Evolutionary conservation across 2,888 invertebrate genomes (phyloP), one percentile per base, ranked within the genome.

Genomic region (Teinopalpus imperialis): DNA sequence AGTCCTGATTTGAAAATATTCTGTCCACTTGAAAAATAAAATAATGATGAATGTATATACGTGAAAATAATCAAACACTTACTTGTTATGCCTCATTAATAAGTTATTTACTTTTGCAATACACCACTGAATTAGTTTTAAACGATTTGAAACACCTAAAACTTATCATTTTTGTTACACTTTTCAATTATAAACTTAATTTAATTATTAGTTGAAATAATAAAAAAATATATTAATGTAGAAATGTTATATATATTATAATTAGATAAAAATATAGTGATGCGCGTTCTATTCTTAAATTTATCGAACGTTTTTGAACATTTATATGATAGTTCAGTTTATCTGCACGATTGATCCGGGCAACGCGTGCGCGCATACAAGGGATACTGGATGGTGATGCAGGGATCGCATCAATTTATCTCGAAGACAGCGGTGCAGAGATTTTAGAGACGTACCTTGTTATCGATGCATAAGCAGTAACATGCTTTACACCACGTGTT

Each of bases 401-500:
- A 57, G 63, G 66, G 57, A 61, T 61, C 63, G 62, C 63, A 66
- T 65, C 63, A 62, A 69, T 70, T 70, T 74, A 76, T 73, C 70
- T 67, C 51, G 30, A 39, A 48, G 51, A 57, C 49, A 51, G 54
- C 54, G 51, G 18, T 48, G 52, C 51, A 50, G 54, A 48, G 49
- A 52, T 52, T 45, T 59, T 59, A 66, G 62, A 49, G 65, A 55
- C 61, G 61, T 52, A 53, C 56, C 30, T 31, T 42, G 29, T 44
- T 57, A 57, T 57, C 58, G 56, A 56, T 47, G 37, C 20, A 10
- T 27, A 20, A 16, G 18, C 8, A 5, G 3, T 2, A 5, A 14
- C 26, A 26, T 13, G 20, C n/a, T 9, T 31, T 23, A n/a, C n/a
- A 9, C 23, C 7, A 7, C n/a, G 23, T 7, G n/a, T 29, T 7